phyloP scores from a whole-genome alignment of 2,888 invertebrate species.

The Erynnis tages region DNA sequence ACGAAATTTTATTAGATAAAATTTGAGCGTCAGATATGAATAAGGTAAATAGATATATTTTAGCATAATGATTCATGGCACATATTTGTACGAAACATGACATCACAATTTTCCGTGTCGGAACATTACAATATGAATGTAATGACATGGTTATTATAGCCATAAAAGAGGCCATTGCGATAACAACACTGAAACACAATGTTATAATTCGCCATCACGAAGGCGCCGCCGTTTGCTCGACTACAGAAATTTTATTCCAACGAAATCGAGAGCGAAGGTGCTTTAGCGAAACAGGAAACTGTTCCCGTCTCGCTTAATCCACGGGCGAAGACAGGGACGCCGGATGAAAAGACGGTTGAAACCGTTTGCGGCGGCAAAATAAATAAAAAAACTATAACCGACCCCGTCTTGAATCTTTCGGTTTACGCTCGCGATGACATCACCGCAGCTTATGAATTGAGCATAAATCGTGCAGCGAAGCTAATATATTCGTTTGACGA shows the following conservation, averaged over 20 bases:
- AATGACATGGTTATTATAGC: constrained; percentile 26
- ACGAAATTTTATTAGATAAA: no score
- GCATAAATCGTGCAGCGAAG: constrained; percentile 52
- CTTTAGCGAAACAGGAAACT: constrained; percentile 56
- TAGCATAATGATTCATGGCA: no score
- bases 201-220: constrained; percentile 32
- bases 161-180: constrained; percentile 33
- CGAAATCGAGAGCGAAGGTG: constrained; percentile 56
- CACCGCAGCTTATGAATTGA: constrained; percentile 73
- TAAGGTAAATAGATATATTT: background rate
- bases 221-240: constrained; percentile 16
- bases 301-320: constrained; percentile 49
- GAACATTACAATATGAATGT: constrained; percentile 19
- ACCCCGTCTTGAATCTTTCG: constrained; percentile 60
- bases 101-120: constrained; percentile 32
- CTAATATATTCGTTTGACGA: constrained; percentile 52
- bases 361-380: constrained; percentile 68
- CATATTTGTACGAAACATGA: constrained; percentile 17
- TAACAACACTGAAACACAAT: constrained; percentile 33
- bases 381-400: constrained; percentile 67
- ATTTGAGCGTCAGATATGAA: no score
- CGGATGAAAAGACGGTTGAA: constrained; percentile 65
- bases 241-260: constrained; percentile 36
- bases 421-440: constrained; percentile 66
- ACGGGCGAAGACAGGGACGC: constrained; percentile 54